Base-by-base conservation (phyloP, 2,797 vertebrate species). In the Acestrorhynchus altus region DNA sequence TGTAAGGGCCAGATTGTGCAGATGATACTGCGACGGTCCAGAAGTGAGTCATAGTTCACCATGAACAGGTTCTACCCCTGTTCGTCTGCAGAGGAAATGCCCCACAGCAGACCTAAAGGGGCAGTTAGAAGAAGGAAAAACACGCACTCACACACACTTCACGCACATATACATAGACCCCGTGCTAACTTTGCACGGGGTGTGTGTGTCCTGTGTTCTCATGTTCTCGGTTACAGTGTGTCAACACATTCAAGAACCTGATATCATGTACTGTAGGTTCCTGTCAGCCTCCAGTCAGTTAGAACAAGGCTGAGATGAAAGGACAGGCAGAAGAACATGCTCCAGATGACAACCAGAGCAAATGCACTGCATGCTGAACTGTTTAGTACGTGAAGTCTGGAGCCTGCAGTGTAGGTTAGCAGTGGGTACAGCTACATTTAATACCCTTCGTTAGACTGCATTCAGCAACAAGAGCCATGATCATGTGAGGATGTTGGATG, bases 111-210 rank as follows among this genome's bases (percentile, higher is more conserved):
- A 24, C 39, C 54, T 26, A 8, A 54, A 71, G 52, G 24, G 40
- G 52, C 59, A 51, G 72, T 64, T 35, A 63, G 57, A 65, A 63
- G 24, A 67, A 56, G 73, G 51, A 67, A 66, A 31, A 18, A 49
- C 51, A 42, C 22, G 40, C 8, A 5, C 42, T n/a, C 12, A 26
- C 60, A 66, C 73, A 54, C 28, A 64, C n/a, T n/a, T n/a, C 40
- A 72, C 39, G 42, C 60, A 51, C 61, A 28, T 49, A 54, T 18
- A 46, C 63, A 57, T 60, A 74, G 49, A 47, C 10, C 63, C 52
- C 70, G 51, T 47, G 15, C 42, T 49, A 40, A 57, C 42, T 47
- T 22, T 65, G 46, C 39, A 65, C 63, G n/a, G n/a, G 1, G 4
- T 42, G 39, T 46, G 3, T 2, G 3, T 40, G 35, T 64, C 15